phyloP scores from a whole-genome alignment of 2,888 invertebrate genomes.

The Clitarchus hookeri region DNA sequence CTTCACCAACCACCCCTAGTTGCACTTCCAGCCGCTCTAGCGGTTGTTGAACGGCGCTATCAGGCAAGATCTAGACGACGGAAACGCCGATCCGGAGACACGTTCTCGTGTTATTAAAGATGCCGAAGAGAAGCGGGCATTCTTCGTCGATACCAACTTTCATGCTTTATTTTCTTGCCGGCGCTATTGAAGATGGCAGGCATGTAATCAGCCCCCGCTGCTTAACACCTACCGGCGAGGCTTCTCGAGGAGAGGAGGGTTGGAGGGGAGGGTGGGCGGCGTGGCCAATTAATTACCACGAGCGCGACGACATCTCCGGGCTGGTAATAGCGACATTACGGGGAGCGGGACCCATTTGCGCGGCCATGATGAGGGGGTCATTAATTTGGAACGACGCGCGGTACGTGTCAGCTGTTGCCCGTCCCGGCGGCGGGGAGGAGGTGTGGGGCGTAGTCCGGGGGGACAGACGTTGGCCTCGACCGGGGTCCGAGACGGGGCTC shows the following conservation, averaged over 20 bases:
- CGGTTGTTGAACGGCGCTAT: too few relatives aligned
- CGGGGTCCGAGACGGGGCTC: not conserved
- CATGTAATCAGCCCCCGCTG: not conserved
- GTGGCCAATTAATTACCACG: not conserved
- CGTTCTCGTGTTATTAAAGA: not conserved
- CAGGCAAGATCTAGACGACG: too few relatives aligned
- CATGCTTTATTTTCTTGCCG: not conserved
- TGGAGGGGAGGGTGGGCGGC: not conserved
- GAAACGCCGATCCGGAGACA: too few relatives aligned
- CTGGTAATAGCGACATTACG: constrained; percentile 14
- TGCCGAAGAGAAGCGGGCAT: not conserved
- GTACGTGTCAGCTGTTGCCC: not conserved
- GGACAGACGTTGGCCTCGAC: not conserved
- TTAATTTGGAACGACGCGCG: not conserved
- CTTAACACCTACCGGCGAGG: not conserved
- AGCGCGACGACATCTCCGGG: not conserved
- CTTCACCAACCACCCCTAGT: too few relatives aligned
- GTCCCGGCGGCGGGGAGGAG: not conserved
- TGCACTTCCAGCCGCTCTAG: too few relatives aligned
- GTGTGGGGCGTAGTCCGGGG: not conserved
- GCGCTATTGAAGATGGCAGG: not conserved
- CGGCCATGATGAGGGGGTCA: not conserved
- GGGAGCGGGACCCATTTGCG: not conserved
- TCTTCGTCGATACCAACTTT: not conserved
- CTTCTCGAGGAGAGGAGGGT: not conserved